phyloP scores from a whole-genome alignment of 1,140 invertebrate genomes.

The Leptopilina clavipes region DNA sequence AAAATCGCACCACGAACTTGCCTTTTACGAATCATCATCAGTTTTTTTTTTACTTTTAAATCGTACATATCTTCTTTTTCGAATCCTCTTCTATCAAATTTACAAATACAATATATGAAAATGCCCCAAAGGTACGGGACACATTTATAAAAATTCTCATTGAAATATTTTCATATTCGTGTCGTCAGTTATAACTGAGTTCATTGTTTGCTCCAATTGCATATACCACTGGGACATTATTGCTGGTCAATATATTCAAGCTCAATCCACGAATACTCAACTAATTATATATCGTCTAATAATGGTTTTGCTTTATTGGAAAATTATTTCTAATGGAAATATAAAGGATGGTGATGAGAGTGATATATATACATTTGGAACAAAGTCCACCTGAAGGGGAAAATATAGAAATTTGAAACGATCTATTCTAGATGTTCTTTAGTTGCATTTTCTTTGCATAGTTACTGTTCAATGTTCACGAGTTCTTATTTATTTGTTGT shows the following conservation, averaged over 20 bases:
- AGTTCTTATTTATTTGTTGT: too few relatives aligned
- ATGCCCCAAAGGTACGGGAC: too few relatives aligned
- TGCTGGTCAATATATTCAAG: neutral
- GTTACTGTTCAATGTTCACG: too few relatives aligned
- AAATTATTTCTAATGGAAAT: neutral
- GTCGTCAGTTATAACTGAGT: neutral
- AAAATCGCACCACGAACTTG: neutral
- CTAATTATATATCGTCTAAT: neutral
- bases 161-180: neutral
- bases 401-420: too few relatives aligned
- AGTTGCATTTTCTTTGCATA: too few relatives aligned
- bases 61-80: neutral
- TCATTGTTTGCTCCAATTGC: slow-evolving; percentile 1
- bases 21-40: neutral
- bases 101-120: too few relatives aligned
- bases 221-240: neutral
- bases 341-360: neutral
- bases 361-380: neutral
- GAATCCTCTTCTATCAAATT: neutral
- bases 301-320: neutral
- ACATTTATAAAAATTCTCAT: neutral
- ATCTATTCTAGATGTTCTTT: too few relatives aligned
- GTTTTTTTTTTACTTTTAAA: neutral
- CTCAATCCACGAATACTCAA: neutral
- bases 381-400: too few relatives aligned